Evolutionary conservation across 23 tunicate species (phyloP), one percentile per base, ranked within the genome.

Genomic region (Diplosoma virens): DNA sequence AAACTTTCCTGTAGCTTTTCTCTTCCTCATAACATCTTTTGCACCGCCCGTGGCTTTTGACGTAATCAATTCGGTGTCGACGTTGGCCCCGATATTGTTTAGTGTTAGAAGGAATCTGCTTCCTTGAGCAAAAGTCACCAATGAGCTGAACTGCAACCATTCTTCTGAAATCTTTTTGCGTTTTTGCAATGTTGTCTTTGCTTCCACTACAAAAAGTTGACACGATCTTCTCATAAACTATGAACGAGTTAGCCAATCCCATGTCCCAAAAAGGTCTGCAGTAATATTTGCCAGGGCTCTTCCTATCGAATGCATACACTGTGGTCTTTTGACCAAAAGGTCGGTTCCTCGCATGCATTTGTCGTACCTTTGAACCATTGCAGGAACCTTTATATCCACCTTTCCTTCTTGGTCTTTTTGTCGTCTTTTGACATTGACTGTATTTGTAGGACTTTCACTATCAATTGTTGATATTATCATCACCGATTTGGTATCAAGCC

Each of bases 271-370:
- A 67, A 67, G 52, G 36, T 2, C 74, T 18, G 26, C 23, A 67
- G 52, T 67, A 67, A 5, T 35, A 67, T 22, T 67, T 67, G 35
- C 52, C 23, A 11, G 74, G 74, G 23, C 52, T 35, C 21, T 37
- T 67, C 26, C 74, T 18, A 7, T 67, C 52, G 52, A 36, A 17
- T 67, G 50, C 74, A 67, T 67, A 67, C 69, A 61, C 69, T n/a
- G 69, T 61, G 17, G 69, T 37, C 21, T 35, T 35, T 21, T 37
- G 26, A 67, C 36, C 52, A 35, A 67, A n/a, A n/a, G n/a, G n/a
- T 67, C 74, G 2, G 74, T 67, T 18, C 74, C 74, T 67, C 27
- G 35, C 74, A 67, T 67, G 52, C 30, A 16, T 22, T 67, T 37
- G 52, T 67, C 36, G 74, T 67, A 67, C 7, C 26, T 35, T 34